Percentiles rank a stretch among this genome's conserved stretches.
Evolutionary conservation across 1,140 invertebrate species (phyloP).

Genomic region (Drosophila auraria): DNA sequence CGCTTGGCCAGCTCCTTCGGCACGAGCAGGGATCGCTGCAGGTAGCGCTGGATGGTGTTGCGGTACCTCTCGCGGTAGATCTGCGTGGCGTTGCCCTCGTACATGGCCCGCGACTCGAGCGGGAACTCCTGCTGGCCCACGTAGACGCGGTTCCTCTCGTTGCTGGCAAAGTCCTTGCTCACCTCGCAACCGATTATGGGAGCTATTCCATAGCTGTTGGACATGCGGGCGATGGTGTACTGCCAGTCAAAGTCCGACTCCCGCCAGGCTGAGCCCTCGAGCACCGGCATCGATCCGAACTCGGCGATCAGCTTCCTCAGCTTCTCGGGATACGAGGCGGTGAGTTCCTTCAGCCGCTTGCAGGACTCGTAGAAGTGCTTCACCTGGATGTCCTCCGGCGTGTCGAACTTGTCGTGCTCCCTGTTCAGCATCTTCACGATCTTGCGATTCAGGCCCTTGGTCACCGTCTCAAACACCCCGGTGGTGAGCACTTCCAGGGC

Average conservation of each 20-base stretch:
- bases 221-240: conserved; percentile 31
- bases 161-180: conserved; percentile 58
- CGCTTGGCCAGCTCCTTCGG: conserved; percentile 18
- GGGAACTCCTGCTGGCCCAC: conserved; percentile 52
- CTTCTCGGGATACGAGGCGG: conserved; percentile 27
- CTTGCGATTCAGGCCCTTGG: conserved; percentile 56
- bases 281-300: conserved; percentile 60
- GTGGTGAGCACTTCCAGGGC: conserved; percentile 42
- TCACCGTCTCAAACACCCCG: conserved; percentile 64
- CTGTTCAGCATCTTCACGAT: conserved; percentile 38
- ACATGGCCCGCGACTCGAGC: conserved; percentile 60
- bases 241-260: conserved; percentile 58
- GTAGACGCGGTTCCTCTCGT: conserved; percentile 54
- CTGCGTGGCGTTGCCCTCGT: conserved; percentile 48
- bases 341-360: conserved; percentile 14
- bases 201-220: conserved; percentile 42
- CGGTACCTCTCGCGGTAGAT: conserved; percentile 44
- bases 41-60: conserved; percentile 14
- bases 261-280: conserved; percentile 49
- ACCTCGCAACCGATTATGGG: conserved; percentile 54
- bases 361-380: conserved; percentile 64
- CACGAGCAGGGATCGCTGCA: conserved; percentile 49
- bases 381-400: conserved; percentile 55
- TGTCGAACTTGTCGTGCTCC: conserved; percentile 16
- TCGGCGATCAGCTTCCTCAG: conserved; percentile 47